phyloP scores from a whole-genome alignment of 2,797 vertebrate genomes.

The Pitangus sulphuratus region DNA sequence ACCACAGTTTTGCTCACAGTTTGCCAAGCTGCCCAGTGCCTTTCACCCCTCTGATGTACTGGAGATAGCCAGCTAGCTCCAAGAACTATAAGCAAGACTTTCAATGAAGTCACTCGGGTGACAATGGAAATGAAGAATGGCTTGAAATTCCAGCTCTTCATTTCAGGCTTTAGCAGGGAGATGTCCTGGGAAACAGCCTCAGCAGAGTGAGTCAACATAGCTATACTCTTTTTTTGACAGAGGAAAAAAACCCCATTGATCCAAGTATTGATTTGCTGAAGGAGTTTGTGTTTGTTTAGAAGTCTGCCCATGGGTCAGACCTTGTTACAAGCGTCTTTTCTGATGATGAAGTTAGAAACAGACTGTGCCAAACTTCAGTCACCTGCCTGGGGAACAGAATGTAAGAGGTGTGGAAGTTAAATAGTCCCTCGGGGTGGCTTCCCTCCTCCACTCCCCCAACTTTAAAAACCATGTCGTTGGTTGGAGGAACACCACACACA shows the following conservation, averaged over 20 bases:
- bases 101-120: not conserved
- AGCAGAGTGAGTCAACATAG: not conserved
- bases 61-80: not conserved
- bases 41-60: not conserved
- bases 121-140: not conserved
- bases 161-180: not conserved
- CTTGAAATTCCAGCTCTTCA: not conserved
- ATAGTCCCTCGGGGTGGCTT: not conserved
- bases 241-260: not conserved
- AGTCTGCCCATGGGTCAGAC: slow-evolving; percentile 38
- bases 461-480: not conserved
- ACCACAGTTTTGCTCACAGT: not conserved
- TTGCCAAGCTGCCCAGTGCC: not conserved
- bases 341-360: slow-evolving; percentile 30
- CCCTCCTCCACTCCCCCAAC: not conserved
- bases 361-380: not conserved
- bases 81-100: not conserved
- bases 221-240: not conserved
- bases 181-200: not conserved
- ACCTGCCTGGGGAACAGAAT: not conserved
- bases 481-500: not conserved
- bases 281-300: slow-evolving; percentile 51
- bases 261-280: slow-evolving; percentile 24
- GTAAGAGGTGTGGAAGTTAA: slow-evolving; percentile 1
- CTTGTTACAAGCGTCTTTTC: slow-evolving; percentile 9